Evolutionary conservation across 2,113 vertebrate genomes (phyloP).

Genomic region (Telmatochromis brichardi): DNA sequence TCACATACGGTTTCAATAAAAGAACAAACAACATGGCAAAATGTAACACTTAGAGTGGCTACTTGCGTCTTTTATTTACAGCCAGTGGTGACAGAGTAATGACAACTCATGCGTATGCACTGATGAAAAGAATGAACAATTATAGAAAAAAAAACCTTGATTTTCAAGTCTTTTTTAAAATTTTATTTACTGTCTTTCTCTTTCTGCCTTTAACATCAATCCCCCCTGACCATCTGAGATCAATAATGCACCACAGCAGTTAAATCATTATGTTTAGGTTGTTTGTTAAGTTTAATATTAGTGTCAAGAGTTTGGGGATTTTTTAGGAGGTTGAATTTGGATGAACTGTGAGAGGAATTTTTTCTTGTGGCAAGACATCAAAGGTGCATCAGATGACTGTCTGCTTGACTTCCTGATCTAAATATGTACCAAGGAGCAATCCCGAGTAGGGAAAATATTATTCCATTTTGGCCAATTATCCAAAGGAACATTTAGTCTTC

Average conservation of each 20-base stretch:
- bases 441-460: background rate
- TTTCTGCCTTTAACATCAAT: background rate
- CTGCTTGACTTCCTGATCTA: background rate
- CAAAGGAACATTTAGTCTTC: background rate
- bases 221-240: background rate
- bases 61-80: background rate
- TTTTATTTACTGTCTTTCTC: background rate
- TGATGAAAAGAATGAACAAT: background rate
- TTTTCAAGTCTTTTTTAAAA: background rate
- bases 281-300: background rate
- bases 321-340: background rate
- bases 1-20: background rate
- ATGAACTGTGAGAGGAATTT: background rate
- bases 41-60: background rate
- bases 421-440: background rate
- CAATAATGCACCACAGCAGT: background rate
- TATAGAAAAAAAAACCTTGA: accelerated
- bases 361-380: background rate
- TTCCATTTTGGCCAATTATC: background rate
- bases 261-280: background rate
- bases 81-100: background rate
- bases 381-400: background rate
- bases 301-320: accelerated
- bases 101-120: background rate
- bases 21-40: background rate